A percentile compares a stretch with the other conserved stretches of the same genome.
These are phyloP conservation scores for Propithecus deckenii DNA, from an alignment of 2,797 vertebrate species.

Conservation along the genomic window DNA sequence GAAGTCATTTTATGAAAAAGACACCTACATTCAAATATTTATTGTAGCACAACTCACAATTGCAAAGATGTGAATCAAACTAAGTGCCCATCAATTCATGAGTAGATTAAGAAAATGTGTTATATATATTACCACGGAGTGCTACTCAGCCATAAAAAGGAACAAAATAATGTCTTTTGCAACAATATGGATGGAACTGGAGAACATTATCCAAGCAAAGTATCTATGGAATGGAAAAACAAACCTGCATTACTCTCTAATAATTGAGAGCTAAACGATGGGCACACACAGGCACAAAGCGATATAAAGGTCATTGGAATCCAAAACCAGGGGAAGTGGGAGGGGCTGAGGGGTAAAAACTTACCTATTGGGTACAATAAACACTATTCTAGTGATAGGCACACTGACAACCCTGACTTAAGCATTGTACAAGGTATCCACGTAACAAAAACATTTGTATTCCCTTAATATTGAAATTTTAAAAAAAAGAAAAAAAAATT, in stretches of 20 bases:
- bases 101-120: background rate
- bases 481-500: background rate
- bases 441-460: background rate
- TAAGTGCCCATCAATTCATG: background rate
- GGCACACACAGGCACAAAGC: background rate
- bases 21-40: background rate
- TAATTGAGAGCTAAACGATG: background rate
- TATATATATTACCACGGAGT: background rate
- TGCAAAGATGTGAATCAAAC: background rate
- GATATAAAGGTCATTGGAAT: background rate
- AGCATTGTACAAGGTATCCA: background rate
- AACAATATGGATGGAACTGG: background rate
- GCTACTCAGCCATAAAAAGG: background rate
- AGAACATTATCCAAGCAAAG: background rate
- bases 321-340: background rate
- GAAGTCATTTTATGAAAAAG: background rate
- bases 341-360: background rate
- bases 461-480: background rate
- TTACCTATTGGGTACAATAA: background rate
- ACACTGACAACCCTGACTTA: background rate
- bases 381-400: background rate
- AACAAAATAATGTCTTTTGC: background rate
- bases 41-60: background rate
- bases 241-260: background rate
- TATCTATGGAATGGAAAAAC: background rate